Evolutionary conservation across 2,797 vertebrate genomes (phyloP), one percentile per base, ranked within the genome.

Genomic region (Threskiornis aethiopicus): DNA sequence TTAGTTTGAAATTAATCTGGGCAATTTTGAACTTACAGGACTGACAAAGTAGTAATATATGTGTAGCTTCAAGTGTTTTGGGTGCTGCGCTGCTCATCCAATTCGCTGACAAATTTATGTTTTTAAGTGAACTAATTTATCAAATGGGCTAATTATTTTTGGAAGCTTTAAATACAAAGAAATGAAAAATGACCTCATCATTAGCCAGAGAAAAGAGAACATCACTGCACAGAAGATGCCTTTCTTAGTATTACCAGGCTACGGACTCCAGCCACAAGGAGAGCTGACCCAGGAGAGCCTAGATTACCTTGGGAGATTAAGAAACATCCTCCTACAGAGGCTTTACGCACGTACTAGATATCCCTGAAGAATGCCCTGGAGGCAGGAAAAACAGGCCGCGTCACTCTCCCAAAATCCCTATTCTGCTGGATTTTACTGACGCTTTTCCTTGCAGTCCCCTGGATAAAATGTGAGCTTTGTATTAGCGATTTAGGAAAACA

Each of bases 121-220:
- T 83, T 93, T 85, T 87, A 89, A 83, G 52, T 5, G 5, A 94
- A 64, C 47, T 84, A 70, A 79, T 96, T 90, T 79, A 82, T 90
- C 73, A 96, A 83, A 52, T 3, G 16, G 72, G 49, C 41, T 93
- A 78, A 95, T 96, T 87, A 66, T 90, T 96, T 94, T 87, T 67
- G 44, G 59, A 89, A 65, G 64, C 49, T 80, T 90, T 89, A 69
- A 92, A 62, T 71, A 73, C 72, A 52, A 82, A 49, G 80, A 82
- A 76, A 82, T 87, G 52, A 94, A 87, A 90, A 83, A 93, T 41
- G 11, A 65, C 65, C 64, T 64, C 9, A 4, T 83, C 83, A 90
- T 89, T 96, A 93, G 35, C 46, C 57, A 24, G 28, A 21, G 55
- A 80, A 80, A 62, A 72, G 12, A 67, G 61, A 84, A 55, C n/a